Percentiles rank a stretch among this genome's conserved stretches.
Conservation (phyloP, 2,888 invertebrate genomes). For the Venusia cambrica region DNA sequence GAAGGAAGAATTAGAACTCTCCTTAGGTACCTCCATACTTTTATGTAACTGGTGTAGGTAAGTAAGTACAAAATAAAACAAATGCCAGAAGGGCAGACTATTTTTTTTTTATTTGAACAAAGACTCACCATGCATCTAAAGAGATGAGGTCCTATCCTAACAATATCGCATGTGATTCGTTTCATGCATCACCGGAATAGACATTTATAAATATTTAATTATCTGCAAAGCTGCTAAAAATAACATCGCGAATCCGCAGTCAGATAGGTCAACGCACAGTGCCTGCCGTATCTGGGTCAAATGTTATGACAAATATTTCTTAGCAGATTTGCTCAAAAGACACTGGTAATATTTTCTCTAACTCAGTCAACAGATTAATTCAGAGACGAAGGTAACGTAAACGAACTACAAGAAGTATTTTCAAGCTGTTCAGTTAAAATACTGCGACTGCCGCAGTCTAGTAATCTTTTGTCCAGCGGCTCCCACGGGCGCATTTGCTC, state of each 20-base stretch:
- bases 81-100: too few relatives aligned
- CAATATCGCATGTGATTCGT: slow-evolving; percentile 44
- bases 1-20: too few relatives aligned
- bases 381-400: slow-evolving; percentile 24
- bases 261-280: slow-evolving; percentile 78
- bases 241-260: slow-evolving; percentile 76
- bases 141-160: slow-evolving; percentile 46
- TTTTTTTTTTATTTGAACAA: slow-evolving; percentile 51
- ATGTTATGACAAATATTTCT: slow-evolving; percentile 59
- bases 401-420: slow-evolving; percentile 38
- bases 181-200: slow-evolving; percentile 52
- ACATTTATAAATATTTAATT: slow-evolving; percentile 76
- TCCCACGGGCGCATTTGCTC: slow-evolving; percentile 48
- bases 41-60: too few relatives aligned
- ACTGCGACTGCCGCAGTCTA: slow-evolving; percentile 50
- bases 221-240: slow-evolving; percentile 79
- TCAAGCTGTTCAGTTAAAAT: slow-evolving; percentile 41
- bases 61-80: too few relatives aligned
- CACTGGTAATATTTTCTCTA: slow-evolving; percentile 28
- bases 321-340: slow-evolving; percentile 34
- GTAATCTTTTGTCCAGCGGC: slow-evolving; percentile 46
- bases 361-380: slow-evolving; percentile 35
- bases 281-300: slow-evolving; percentile 75
- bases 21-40: too few relatives aligned
- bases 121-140: slow-evolving; percentile 61